phyloP scores from a whole-genome alignment of 1,140 invertebrate genomes.

The Sarcophaga peregrina region DNA sequence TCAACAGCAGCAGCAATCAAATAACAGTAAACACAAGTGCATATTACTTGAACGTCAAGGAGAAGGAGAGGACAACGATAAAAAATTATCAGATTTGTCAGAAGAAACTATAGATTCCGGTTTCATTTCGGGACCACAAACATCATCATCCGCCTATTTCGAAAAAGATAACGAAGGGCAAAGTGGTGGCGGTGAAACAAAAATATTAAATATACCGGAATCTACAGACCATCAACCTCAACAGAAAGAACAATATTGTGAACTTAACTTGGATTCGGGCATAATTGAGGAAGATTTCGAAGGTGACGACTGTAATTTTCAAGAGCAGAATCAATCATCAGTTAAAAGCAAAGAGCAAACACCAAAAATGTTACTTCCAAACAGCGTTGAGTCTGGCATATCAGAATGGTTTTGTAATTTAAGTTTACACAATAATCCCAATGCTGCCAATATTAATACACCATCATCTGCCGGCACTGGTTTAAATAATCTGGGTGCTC shows the following conservation, averaged over 20 bases:
- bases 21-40: conserved; percentile 45
- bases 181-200: conserved; percentile 34
- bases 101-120: conserved; percentile 67
- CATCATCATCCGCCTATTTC: conserved; percentile 45
- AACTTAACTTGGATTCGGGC: conserved; percentile 54
- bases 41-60: background rate
- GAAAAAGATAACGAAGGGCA: conserved; percentile 42
- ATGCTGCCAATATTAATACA: background rate
- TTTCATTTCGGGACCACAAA: conserved; percentile 63
- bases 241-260: conserved; percentile 39
- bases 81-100: conserved; percentile 53
- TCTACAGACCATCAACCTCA: conserved; percentile 41
- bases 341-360: conserved; percentile 43
- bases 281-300: conserved; percentile 56
- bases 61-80: conserved; percentile 43
- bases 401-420: conserved; percentile 69
- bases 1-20: conserved; percentile 52
- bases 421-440: conserved; percentile 62
- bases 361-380: conserved; percentile 68
- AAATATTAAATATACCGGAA: conserved; percentile 41
- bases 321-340: background rate
- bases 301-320: conserved; percentile 27
- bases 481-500: conserved; percentile 46
- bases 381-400: conserved; percentile 69
- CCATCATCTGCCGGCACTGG: background rate